These are phyloP conservation scores for Myrmecophaga tridactyla DNA, from an alignment of 2,113 vertebrate species.

Conservation along the genomic window DNA sequence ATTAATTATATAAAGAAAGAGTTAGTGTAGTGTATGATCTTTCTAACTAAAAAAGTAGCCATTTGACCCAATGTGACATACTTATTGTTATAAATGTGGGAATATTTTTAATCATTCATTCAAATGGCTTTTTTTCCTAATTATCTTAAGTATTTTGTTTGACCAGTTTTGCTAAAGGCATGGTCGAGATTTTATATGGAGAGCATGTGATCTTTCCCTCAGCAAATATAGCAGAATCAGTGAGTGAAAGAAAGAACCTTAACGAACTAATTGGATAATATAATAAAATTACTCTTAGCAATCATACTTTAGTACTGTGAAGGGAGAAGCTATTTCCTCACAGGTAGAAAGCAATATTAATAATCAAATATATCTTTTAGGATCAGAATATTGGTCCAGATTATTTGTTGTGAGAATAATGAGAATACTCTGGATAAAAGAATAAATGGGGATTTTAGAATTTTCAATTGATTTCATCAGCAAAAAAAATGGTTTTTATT, in stretches of 20 bases:
- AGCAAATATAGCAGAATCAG: conserved; percentile 31
- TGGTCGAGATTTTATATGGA: conserved; percentile 35
- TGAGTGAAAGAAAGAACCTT: conserved; percentile 54
- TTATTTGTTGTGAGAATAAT: conserved; percentile 35
- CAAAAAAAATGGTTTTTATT: background rate
- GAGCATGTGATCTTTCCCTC: conserved; percentile 47
- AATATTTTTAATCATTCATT: background rate
- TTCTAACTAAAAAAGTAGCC: background rate
- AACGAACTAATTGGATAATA: conserved; percentile 64
- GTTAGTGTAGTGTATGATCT: background rate
- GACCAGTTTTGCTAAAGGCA: conserved; percentile 30
- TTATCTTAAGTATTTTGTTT: conserved; percentile 11
- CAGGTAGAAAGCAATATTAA: conserved; percentile 51
- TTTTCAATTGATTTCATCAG: conserved; percentile 28
- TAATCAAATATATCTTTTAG: conserved; percentile 3
- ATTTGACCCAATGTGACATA: background rate
- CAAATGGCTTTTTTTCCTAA: background rate
- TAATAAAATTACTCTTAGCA: conserved; percentile 63
- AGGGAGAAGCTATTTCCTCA: conserved; percentile 23
- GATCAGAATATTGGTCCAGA: conserved; percentile 16
- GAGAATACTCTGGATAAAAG: conserved; percentile 1
- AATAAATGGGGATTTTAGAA: background rate
- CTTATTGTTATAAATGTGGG: conserved; percentile 33
- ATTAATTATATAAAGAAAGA: too few relatives aligned
- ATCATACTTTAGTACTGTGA: conserved; percentile 35